Evolutionary conservation across 2,888 invertebrate species (phyloP), one percentile per base, ranked within the genome.

Genomic region (Latrodectus elegans): DNA sequence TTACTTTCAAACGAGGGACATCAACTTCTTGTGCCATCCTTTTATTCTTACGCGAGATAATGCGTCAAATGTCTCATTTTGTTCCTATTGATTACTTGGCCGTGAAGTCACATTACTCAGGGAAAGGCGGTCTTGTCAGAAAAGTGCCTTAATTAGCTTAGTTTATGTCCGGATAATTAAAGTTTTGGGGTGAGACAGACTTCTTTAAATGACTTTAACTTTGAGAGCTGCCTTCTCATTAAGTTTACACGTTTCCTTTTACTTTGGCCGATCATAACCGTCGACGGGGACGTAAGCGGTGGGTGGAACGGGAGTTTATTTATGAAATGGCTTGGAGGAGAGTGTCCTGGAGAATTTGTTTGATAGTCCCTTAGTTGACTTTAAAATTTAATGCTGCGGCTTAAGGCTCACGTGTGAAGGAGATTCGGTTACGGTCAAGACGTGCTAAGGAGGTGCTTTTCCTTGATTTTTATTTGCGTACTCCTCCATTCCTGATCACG

Each of bases 141-240:
- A 60, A 70, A 83, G 76, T 76, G 70, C 76, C 83, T 76, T 83
- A 83, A 83, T 83, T 83, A 83, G 83, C 76, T 83, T 83, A 83
- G 83, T 83, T 83, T 83, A 83, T 83, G 83, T 76, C 76, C 64
- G 83, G 70, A 83, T 83, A 83, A 83, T 83, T 83, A 83, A 83
- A 83, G 83, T 83, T 83, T 83, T 64, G 83, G 64, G 22, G 81
- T 67, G 70, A 75, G 74, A 75, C 82, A 55, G 68, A 82, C 73
- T 82, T 82, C 82, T 82, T 82, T 82, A 82, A 82, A 75, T 73
- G 82, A 82, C 82, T 74, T 74, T 74, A 82, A 82, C 76, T 83
- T 71, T 68, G 74, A 75, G 52, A 73, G 55, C 67, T 64, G 60
- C 71, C 60, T 71, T 64, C 15, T 83, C 83, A 76, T 83, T 83